phyloP scores from a whole-genome alignment of 53 echinoderm and acorn worm genomes.

The Zoroaster sp. region DNA sequence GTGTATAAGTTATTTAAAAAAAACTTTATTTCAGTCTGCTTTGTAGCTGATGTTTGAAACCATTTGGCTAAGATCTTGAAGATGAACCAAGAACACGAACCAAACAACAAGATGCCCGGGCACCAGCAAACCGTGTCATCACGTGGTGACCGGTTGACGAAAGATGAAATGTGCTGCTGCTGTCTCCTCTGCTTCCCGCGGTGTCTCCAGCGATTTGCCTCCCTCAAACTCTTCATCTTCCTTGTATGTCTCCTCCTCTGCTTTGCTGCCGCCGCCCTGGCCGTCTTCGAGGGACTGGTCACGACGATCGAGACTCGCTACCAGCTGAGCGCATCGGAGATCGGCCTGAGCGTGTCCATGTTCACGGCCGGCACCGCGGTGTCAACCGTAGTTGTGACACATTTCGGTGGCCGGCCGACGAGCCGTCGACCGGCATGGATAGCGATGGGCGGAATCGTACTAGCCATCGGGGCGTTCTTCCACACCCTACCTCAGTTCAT shows the following conservation, averaged over 20 bases:
- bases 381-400: conserved; percentile 64
- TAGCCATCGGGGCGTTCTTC: conserved; percentile 63
- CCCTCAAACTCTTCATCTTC: conserved; percentile 36
- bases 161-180: conserved; percentile 20
- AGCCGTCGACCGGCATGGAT: conserved; percentile 80
- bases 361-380: conserved; percentile 59
- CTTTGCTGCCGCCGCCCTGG: conserved; percentile 32
- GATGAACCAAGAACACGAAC: not conserved
- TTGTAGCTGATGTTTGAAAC: too few relatives aligned
- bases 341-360: conserved; percentile 71
- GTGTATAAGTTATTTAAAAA: not conserved
- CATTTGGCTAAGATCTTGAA: too few relatives aligned
- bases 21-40: not conserved
- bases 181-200: conserved; percentile 11
- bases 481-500: conserved; percentile 72
- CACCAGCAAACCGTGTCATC: not conserved
- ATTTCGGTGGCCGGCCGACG: conserved; percentile 72
- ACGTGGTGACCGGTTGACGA: not conserved
- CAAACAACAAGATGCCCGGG: not conserved
- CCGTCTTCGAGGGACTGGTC: conserved; percentile 37
- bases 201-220: conserved; percentile 23
- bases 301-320: conserved; percentile 54
- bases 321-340: conserved; percentile 58
- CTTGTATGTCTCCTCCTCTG: conserved; percentile 26
- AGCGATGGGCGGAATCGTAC: conserved; percentile 59